These are phyloP conservation scores for Callocephalon fimbriatum DNA, from an alignment of 2,113 vertebrate genomes.

Conservation along the genomic window DNA sequence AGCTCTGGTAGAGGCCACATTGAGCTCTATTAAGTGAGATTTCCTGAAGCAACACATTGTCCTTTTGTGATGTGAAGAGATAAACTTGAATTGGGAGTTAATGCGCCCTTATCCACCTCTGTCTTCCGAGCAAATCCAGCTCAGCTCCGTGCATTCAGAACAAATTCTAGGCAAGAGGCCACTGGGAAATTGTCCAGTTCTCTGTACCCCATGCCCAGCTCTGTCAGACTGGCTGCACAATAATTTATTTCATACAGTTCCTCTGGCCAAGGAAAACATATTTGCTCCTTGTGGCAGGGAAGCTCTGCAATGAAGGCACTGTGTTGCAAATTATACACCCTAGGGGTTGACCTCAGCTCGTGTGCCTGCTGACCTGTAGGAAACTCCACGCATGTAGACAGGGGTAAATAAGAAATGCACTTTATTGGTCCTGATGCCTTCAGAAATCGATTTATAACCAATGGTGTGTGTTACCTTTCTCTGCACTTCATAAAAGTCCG, in stretches of 20 bases:
- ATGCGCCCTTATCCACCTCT: conserved; percentile 58
- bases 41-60: not conserved
- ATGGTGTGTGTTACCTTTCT: not conserved
- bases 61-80: not conserved
- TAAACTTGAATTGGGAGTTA: conserved; percentile 61
- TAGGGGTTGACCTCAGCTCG: conserved; percentile 63
- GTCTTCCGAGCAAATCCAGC: conserved; percentile 74
- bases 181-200: conserved; percentile 77
- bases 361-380: conserved; percentile 71
- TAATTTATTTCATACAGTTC: conserved; percentile 80
- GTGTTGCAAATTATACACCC: conserved; percentile 68
- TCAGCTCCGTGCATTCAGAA: conserved; percentile 73
- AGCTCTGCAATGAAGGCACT: conserved; percentile 71
- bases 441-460: conserved; percentile 69
- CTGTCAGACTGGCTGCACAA: conserved; percentile 79
- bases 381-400: not conserved
- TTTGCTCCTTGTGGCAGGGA: conserved; percentile 70
- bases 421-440: conserved; percentile 41
- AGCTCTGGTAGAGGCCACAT: not conserved
- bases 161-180: conserved; percentile 81
- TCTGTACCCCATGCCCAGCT: conserved; percentile 79
- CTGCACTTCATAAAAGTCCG: not conserved
- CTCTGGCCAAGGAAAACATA: conserved; percentile 81
- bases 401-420: conserved; percentile 60
- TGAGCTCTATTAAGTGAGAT: not conserved